phyloP scores from a whole-genome alignment of 1,140 invertebrate species.

The Drosophila tristis region DNA sequence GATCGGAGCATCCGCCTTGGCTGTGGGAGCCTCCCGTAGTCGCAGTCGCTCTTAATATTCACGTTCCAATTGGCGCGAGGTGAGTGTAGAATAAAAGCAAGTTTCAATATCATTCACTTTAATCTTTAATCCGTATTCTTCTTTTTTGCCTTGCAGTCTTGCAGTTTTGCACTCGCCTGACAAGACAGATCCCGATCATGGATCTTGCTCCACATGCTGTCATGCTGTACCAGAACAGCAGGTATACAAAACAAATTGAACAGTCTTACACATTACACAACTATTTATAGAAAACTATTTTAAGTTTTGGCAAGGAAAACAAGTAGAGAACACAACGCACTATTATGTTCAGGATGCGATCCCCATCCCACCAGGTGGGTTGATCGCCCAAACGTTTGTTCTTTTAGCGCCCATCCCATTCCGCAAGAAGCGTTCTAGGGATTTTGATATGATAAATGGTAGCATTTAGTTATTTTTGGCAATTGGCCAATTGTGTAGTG shows the following conservation, averaged over 20 bases:
- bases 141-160: neutral
- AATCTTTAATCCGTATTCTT: neutral
- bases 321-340: conserved; percentile 43
- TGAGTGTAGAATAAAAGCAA: neutral
- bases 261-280: conserved; percentile 64
- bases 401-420: conserved; percentile 8
- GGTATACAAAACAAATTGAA: conserved; percentile 69
- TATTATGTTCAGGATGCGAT: conserved; percentile 32
- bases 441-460: conserved; percentile 41
- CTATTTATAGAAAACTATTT: conserved; percentile 75
- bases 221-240: conserved; percentile 79
- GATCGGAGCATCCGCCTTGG: conserved; percentile 30
- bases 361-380: too few species aligned
- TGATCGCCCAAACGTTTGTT: conserved; percentile 30
- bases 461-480: conserved; percentile 16
- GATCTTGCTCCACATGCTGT: conserved; percentile 42
- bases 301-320: conserved; percentile 60
- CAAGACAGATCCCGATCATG: conserved; percentile 33
- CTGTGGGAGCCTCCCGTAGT: conserved; percentile 64
- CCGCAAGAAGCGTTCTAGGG: conserved; percentile 15
- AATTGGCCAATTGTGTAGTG: conserved; percentile 12
- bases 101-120: too few species aligned
- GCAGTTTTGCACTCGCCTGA: conserved; percentile 46
- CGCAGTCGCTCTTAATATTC: conserved; percentile 71
- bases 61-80: conserved; percentile 68